Percentiles rank a stretch among this genome's conserved stretches.
Conservation (phyloP, 2,113 vertebrate genomes). For the Pachycephala philippinensis region DNA sequence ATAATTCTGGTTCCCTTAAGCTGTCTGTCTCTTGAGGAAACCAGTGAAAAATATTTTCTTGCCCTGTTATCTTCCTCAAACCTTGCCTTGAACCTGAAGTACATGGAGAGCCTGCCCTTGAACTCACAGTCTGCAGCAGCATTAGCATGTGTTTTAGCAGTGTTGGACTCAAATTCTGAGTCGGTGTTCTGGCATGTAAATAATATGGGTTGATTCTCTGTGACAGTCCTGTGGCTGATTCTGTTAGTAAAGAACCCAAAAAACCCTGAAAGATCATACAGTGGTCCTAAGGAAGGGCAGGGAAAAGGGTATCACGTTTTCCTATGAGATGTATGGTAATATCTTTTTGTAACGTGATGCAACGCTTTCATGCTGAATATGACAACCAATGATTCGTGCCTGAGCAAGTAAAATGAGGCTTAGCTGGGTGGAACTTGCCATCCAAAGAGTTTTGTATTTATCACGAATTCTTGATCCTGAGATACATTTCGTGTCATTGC, state of each 20-base stretch:
- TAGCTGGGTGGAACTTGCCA: background rate
- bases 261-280: too few relatives aligned
- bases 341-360: background rate
- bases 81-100: accelerated
- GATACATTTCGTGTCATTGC: background rate
- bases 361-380: background rate
- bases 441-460: background rate
- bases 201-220: background rate
- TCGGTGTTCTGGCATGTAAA: background rate
- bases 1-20: background rate
- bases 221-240: background rate
- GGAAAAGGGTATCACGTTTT: background rate
- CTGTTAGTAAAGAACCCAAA: background rate
- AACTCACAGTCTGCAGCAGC: background rate
- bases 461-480: background rate
- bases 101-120: background rate
- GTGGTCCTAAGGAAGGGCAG: background rate
- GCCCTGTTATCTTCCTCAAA: background rate
- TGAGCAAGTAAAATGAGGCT: background rate
- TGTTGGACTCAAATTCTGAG: background rate
- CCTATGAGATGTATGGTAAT: background rate
- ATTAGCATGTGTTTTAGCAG: background rate
- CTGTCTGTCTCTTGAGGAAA: background rate
- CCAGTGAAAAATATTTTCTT: background rate
- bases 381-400: background rate